Evolutionary conservation across 2,797 vertebrate genomes (phyloP).

Genomic region (Austrolebias charrua): DNA sequence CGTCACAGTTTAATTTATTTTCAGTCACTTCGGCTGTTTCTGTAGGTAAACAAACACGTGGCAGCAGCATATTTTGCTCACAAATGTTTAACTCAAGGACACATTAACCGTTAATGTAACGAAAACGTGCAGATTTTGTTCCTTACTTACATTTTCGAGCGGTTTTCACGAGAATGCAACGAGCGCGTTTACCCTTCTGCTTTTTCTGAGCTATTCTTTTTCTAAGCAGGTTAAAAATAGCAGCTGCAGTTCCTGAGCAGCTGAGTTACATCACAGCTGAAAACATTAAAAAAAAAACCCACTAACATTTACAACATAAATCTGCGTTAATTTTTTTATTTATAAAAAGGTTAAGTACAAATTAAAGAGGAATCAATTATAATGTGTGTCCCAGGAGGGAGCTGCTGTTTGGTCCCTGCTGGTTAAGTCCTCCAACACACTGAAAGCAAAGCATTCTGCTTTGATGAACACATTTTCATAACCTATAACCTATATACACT

Average conservation of each 20-base stretch:
- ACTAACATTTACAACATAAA: not conserved
- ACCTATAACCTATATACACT: conserved; percentile 15
- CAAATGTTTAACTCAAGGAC: too few relatives aligned
- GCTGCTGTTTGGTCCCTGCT: conserved; percentile 67
- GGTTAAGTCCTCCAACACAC: conserved; percentile 71
- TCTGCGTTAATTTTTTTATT: not conserved
- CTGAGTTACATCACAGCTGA: conserved; percentile 42
- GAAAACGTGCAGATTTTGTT: too few relatives aligned
- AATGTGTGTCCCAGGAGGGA: conserved; percentile 57
- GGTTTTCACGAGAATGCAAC: too few relatives aligned
- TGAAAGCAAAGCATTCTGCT: conserved; percentile 46
- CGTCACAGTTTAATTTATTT: too few relatives aligned
- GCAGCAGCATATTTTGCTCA: too few relatives aligned
- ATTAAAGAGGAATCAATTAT: conserved; percentile 65
- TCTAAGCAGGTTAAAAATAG: conserved; percentile 60
- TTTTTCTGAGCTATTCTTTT: not conserved
- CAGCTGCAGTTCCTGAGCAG: conserved; percentile 31
- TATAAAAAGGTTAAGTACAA: conserved; percentile 13
- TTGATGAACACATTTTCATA: conserved; percentile 42
- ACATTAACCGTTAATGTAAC: too few relatives aligned
- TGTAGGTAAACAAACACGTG: not conserved
- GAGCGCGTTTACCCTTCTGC: not conserved
- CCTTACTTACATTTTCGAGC: too few relatives aligned
- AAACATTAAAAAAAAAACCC: conserved; percentile 2
- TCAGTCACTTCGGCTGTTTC: conserved; percentile 8